phyloP scores from a whole-genome alignment of 2,888 invertebrate species.

The Limnephilus marmoratus region DNA sequence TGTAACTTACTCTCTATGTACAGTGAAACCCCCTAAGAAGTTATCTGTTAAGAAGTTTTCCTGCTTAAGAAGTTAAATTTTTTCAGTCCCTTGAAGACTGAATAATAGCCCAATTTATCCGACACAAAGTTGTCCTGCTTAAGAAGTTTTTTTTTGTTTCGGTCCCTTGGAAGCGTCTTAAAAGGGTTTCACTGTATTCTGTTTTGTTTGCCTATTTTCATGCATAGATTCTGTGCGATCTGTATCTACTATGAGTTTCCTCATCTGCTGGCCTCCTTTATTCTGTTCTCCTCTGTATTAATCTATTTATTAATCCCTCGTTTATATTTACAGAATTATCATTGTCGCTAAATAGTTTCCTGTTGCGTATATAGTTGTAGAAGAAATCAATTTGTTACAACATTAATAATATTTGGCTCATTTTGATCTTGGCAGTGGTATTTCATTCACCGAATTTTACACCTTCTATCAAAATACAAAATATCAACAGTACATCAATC shows the following conservation, averaged over 20 bases:
- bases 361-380: background rate
- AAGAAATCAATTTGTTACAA: background rate
- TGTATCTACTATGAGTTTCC: background rate
- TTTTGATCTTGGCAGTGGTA: background rate
- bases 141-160: no score
- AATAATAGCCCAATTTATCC: no score
- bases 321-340: background rate
- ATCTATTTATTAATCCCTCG: background rate
- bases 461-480: background rate
- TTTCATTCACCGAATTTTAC: background rate
- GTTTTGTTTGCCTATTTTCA: background rate
- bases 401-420: background rate
- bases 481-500: background rate
- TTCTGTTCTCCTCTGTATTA: background rate
- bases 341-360: background rate
- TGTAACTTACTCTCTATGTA: background rate
- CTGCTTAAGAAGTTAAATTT: no score
- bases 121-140: no score
- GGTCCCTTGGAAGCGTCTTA: no score
- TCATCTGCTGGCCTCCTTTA: background rate
- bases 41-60: no score
- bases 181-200: background rate
- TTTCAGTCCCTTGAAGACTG: no score
- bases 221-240: background rate
- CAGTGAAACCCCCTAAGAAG: no score